phyloP scores from a whole-genome alignment of 2,888 invertebrate genomes.

The Trichopria drosophilae region DNA sequence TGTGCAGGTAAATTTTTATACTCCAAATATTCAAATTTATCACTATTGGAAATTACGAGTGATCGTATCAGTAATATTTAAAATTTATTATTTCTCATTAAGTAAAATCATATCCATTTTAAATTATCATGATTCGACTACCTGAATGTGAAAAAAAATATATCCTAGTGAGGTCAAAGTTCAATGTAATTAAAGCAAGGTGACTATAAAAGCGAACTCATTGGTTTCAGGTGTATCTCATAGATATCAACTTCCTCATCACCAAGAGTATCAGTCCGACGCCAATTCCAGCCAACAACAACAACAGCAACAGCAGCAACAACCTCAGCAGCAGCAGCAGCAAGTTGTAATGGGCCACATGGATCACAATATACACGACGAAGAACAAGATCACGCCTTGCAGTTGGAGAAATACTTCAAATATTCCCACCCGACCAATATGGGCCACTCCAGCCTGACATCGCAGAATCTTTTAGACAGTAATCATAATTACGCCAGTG shows the following conservation, averaged over 20 bases:
- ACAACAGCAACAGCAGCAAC: conserved; percentile 42
- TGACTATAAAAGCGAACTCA: background rate
- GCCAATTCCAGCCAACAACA: conserved; percentile 33
- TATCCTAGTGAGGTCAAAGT: background rate
- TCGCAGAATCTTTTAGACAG: conserved; percentile 59
- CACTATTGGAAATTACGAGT: background rate
- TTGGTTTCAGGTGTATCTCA: conserved; percentile 47
- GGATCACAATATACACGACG: conserved; percentile 44
- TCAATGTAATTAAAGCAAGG: background rate
- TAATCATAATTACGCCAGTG: conserved; percentile 63
- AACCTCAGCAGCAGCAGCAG: conserved; percentile 42
- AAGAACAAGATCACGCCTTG: conserved; percentile 49
- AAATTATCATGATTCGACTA: background rate
- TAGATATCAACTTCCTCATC: conserved; percentile 53
- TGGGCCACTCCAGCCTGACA: conserved; percentile 40
- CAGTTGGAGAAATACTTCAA: conserved; percentile 56
- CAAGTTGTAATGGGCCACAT: conserved; percentile 49
- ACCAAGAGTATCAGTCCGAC: conserved; percentile 47
- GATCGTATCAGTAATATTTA: background rate
- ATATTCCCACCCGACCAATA: conserved; percentile 45
- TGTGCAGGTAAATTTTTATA: conserved; percentile 48
- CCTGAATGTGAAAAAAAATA: background rate
- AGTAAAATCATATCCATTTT: background rate
- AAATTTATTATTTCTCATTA: conserved; percentile 2
- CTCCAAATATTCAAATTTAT: background rate